Base-by-base conservation (phyloP, 2,888 invertebrate genomes). In the Notodonta ziczac region DNA sequence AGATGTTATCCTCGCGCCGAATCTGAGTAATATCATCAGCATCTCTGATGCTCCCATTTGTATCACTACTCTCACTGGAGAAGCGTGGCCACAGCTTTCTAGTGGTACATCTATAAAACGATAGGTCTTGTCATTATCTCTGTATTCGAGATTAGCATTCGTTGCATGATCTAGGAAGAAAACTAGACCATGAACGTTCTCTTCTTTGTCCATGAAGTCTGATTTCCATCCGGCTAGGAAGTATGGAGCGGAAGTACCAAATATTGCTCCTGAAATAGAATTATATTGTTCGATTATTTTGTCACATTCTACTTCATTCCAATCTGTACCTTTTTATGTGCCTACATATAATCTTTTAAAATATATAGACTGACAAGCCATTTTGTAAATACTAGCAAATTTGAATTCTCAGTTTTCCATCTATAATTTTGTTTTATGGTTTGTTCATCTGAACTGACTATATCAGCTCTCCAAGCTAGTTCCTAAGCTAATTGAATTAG, bases 191-290 rank as follows among this genome's bases (percentile, higher is more conserved):
- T 96, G 94, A 0, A 97, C 89, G 76, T 97, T 97, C 79, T 98
- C 97, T 80, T 97, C 96, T 83, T 96, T 94, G 79, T 95, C 95
- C 70, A 94, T 94, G 79, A 97, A 97, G 85, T 98, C 97, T 70
- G 97, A 97, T 79, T 97, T 97, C 97, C 97, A 97, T 5, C 97
- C 97, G 0, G 97, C 96, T 68, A 98, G 92, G 72, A 97, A 96
- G 78, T 97, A 96, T 0, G 97, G 97, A 2, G 97, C 97, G 77
- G 96, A 95, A 42, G 96, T 95, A 0, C 98, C 98, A 75, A 97
- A 97, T 66, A 98, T 95, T 10, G 97, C 97, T 4, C 97, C 97
- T 78, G 95, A 86, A 83, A 97, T 35, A 35, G 6, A n/a, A 53
- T 10, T 3, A 35, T 35, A 7, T 35, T 35, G 1, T 24, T 24